Conservation (phyloP, 2,888 invertebrate genomes). For the Trisateles emortualis region DNA sequence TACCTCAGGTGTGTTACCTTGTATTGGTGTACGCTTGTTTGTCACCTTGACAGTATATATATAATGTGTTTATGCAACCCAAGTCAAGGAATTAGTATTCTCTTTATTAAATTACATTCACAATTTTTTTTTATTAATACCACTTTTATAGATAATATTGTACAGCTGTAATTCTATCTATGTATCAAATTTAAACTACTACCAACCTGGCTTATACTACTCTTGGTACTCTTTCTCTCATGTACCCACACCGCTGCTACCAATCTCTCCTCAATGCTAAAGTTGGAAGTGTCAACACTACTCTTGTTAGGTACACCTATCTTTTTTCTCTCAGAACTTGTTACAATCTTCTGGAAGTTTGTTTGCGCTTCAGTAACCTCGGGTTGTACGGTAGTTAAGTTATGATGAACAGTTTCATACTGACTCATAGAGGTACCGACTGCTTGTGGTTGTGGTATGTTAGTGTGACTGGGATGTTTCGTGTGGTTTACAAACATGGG, state of each 20-base stretch:
- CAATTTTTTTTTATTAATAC: too few species aligned
- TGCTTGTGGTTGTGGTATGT: background rate
- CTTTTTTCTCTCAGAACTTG: constrained; percentile 21
- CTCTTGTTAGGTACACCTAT: constrained; percentile 29
- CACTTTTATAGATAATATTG: background rate
- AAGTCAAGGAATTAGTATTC: too few species aligned
- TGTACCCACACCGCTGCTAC: constrained; percentile 83
- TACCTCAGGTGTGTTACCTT: too few species aligned
- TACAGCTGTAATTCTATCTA: too few species aligned
- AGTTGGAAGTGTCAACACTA: constrained; percentile 62
- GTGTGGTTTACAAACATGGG: constrained; percentile 35
- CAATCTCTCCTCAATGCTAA: constrained; percentile 75
- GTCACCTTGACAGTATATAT: too few species aligned
- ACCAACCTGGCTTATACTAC: constrained; percentile 57
- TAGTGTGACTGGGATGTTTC: constrained; percentile 16
- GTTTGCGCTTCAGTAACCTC: constrained; percentile 4
- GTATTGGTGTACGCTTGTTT: too few species aligned
- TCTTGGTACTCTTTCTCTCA: constrained; percentile 69
- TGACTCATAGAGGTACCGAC: constrained; percentile 8
- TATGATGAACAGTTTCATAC: constrained; percentile 28
- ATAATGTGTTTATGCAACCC: too few species aligned
- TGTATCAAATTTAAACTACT: background rate
- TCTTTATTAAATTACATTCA: too few species aligned
- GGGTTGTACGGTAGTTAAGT: constrained; percentile 16
- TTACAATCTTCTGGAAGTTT: background rate